phyloP scores from a whole-genome alignment of 2,888 invertebrate genomes.

The Hemicrepidius hirtus region DNA sequence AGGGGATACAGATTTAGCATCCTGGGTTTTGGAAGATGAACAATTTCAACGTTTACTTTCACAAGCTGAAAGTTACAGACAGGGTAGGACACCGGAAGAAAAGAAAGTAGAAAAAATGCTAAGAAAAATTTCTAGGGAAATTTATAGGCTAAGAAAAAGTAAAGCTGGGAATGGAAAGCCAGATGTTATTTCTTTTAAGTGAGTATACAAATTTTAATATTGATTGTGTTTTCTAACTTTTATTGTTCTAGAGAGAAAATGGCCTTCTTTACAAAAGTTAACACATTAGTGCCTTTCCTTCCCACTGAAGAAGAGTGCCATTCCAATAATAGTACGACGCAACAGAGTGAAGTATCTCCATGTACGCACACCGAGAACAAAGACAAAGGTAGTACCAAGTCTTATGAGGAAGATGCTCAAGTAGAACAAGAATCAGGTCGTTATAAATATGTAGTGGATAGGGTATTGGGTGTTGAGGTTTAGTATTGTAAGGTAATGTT shows the following conservation, averaged over 20 bases:
- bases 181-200: conserved; percentile 95
- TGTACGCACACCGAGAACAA: conserved; percentile 57
- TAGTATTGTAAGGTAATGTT: conserved; percentile 68
- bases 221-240: conserved; percentile 36
- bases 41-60: conserved; percentile 85
- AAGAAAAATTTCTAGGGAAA: conserved; percentile 92
- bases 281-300: conserved; percentile 83
- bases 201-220: conserved; percentile 69
- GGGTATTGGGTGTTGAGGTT: conserved; percentile 90
- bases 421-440: conserved; percentile 71
- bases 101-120: conserved; percentile 86
- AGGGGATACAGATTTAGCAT: conserved; percentile 88
- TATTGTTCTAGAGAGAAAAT: conserved; percentile 90
- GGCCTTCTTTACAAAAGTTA: conserved; percentile 94
- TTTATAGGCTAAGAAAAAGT: conserved; percentile 91
- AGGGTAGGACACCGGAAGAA: conserved; percentile 78
- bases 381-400: conserved; percentile 61
- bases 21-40: conserved; percentile 91
- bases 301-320: conserved; percentile 77
- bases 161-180: conserved; percentile 92
- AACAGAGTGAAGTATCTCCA: conserved; percentile 45
- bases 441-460: conserved; percentile 89
- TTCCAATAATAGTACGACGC: conserved; percentile 47
- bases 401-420: conserved; percentile 71
- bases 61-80: conserved; percentile 74